Evolutionary conservation across 2,888 invertebrate genomes (phyloP).

Genomic region (Unio pictorum): DNA sequence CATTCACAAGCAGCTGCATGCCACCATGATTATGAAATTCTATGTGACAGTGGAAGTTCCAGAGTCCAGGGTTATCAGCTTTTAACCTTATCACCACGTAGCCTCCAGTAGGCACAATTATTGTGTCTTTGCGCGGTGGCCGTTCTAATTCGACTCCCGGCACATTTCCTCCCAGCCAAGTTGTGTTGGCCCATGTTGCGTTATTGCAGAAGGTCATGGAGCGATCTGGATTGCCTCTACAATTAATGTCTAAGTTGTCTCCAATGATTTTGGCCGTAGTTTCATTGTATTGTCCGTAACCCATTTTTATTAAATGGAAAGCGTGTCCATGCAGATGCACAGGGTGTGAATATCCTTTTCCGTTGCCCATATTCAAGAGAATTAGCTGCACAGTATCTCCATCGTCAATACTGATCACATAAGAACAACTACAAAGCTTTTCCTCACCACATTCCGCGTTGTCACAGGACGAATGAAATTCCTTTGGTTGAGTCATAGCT

Average conservation of each 20-base stretch:
- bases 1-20: constrained; percentile 62
- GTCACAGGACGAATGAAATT: constrained; percentile 43
- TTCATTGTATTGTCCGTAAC: constrained; percentile 40
- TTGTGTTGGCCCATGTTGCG: constrained; percentile 52
- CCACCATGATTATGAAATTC: constrained; percentile 60
- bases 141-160: constrained; percentile 48
- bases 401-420: constrained; percentile 37
- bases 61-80: constrained; percentile 66
- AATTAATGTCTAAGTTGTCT: constrained; percentile 42
- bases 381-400: constrained; percentile 57
- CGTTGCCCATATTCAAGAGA: constrained; percentile 53
- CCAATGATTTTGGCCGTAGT: constrained; percentile 27
- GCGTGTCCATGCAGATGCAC: constrained; percentile 66
- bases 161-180: constrained; percentile 54
- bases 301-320: constrained; percentile 63
- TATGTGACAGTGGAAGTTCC: constrained; percentile 67
- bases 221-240: constrained; percentile 34
- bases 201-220: constrained; percentile 52
- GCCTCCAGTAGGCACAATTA: constrained; percentile 64
- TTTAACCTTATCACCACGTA: constrained; percentile 62
- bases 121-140: constrained; percentile 62
- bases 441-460: constrained; percentile 35
- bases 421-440: constrained; percentile 50
- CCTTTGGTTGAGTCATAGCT: constrained; percentile 45
- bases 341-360: constrained; percentile 58